Base-by-base conservation (phyloP, 2,797 vertebrate species). In the Syncerus caffer region DNA sequence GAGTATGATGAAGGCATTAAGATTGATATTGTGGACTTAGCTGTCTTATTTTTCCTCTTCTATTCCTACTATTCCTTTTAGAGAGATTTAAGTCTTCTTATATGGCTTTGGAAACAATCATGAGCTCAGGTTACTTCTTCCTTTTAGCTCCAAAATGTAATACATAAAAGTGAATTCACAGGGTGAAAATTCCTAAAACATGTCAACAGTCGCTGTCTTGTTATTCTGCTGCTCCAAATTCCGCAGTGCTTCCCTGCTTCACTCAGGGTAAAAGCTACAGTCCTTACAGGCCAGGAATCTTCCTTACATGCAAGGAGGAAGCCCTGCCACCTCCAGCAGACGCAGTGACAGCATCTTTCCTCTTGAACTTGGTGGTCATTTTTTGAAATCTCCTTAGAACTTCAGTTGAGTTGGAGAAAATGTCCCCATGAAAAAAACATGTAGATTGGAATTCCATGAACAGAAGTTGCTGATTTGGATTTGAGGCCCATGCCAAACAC, bases 91-190 rank as follows among this genome's bases (percentile, higher is more conserved):
- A 89, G 55, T 45, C 42, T 94, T 93, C 57, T 64, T 83, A 57
- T 31, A 79, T 87, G 42, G n/a, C 53, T 96, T 96, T 85, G 42
- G 64, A 95, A 92, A 78, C 89, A 93, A 50, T 17, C 50, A 89
- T n/a, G 38, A 80, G 21, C 71, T 82, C 38, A 84, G n/a, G 57
- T 16, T 71, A 94, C 23, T 17, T 84, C 38, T 80, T 27, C n/a
- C 58, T 62, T 90, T 90, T 53, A 80, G 31, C 78, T 90, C 31
- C 64, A 89, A 93, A 85, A 51, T 64, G 55, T 4, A 93, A 60
- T 16, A 27, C 23, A 58, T 67, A 14, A 92, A 64, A 92, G 34
- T 57, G 45, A 94, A 93, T 82, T 89, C 38, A 82, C 7, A 87
- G 23, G n/a, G 50, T 89, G 50, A 91, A 83, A 67, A 90, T 88